Evolutionary conservation across 2,113 vertebrate species (phyloP).

Genomic region (Ivindomyrus marchei): DNA sequence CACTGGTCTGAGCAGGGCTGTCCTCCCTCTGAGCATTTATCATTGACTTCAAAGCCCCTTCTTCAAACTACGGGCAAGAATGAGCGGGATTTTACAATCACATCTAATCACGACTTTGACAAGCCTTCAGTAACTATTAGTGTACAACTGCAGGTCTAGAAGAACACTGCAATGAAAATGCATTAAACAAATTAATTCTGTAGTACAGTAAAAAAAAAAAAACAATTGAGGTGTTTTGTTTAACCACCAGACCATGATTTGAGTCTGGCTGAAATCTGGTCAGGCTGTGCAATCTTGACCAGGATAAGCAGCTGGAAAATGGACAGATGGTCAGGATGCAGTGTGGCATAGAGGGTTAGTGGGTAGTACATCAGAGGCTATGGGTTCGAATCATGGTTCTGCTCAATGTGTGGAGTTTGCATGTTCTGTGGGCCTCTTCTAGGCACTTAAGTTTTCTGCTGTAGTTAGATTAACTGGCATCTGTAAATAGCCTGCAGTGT

Average conservation of each 20-base stretch:
- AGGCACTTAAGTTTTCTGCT: neutral
- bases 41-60: slow-evolving; percentile 66
- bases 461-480: neutral
- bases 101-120: neutral
- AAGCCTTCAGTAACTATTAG: neutral
- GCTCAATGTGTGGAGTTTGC: neutral
- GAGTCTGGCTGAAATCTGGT: neutral
- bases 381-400: neutral
- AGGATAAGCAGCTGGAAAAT: neutral
- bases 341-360: neutral
- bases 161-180: neutral
- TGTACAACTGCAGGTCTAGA: neutral
- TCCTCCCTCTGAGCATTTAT: slow-evolving; percentile 60
- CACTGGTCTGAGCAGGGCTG: slow-evolving; percentile 39
- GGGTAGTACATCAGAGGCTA: neutral
- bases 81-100: neutral
- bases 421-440: neutral
- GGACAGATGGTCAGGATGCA: neutral
- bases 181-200: neutral
- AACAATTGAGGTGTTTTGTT: neutral
- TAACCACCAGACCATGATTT: neutral
- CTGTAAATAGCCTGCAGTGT: neutral
- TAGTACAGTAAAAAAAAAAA: neutral
- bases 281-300: neutral
- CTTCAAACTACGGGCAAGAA: slow-evolving; percentile 59